phyloP scores from a whole-genome alignment of 2,797 vertebrate genomes.

The Euphonia xanthogaster region DNA sequence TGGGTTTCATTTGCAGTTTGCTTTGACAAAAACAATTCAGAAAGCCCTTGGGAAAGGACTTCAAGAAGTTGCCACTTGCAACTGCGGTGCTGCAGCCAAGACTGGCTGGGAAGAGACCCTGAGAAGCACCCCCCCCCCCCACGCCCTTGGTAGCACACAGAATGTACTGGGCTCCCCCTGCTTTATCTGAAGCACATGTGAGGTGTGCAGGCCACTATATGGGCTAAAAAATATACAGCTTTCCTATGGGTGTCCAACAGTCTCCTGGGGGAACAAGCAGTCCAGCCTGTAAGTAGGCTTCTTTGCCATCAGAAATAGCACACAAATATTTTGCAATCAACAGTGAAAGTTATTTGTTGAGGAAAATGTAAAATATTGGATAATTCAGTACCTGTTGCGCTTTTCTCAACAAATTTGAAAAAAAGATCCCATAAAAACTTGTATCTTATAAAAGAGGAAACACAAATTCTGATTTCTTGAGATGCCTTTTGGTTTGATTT shows the following conservation, averaged over 20 bases:
- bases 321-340: not conserved
- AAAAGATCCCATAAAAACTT: not conserved
- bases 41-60: not conserved
- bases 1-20: not conserved
- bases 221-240: not conserved
- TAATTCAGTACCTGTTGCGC: not conserved
- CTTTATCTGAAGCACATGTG: not conserved
- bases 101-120: not conserved
- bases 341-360: not conserved
- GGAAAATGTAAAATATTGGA: not conserved
- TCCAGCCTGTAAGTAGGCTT: not conserved
- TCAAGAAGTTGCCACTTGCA: not conserved
- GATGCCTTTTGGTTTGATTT: not conserved
- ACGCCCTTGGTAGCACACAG: fast-evolving
- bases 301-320: not conserved
- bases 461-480: not conserved
- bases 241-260: not conserved
- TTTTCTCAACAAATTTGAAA: not conserved
- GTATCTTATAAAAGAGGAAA: not conserved
- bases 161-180: not conserved
- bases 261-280: not conserved
- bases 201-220: not conserved
- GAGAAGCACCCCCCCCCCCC: fast-evolving
- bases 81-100: not conserved
- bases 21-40: not conserved